Evolutionary conservation across 35 echinoderm and acorn worm genomes (phyloP).

Genomic region (Diadema setosum): DNA sequence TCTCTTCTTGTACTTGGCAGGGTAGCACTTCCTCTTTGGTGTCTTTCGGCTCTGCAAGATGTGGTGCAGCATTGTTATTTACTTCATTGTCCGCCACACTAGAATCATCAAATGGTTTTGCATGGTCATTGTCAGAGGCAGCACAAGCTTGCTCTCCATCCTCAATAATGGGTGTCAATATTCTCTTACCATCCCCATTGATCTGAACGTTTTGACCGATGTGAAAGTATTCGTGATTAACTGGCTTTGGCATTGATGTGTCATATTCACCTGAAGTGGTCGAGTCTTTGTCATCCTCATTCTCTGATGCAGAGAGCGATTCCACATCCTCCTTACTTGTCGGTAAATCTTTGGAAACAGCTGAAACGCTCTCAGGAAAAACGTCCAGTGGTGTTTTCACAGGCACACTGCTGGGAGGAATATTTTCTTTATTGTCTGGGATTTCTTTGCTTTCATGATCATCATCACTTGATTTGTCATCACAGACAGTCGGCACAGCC

Average conservation of each 20-base stretch:
- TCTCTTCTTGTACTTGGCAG: background rate
- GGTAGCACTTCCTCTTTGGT: background rate
- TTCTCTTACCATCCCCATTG: background rate
- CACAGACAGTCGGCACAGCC: background rate
- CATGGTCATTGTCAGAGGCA: background rate
- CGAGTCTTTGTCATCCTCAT: background rate
- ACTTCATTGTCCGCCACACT: too few species aligned
- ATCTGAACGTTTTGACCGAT: background rate
- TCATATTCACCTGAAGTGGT: constrained; percentile 9
- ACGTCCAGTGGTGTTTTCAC: too few species aligned
- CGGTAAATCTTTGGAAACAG: background rate
- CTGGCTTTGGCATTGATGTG: background rate
- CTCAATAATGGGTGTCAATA: background rate
- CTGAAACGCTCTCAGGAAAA: too few species aligned
- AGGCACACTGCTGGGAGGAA: background rate
- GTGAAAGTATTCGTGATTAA: background rate
- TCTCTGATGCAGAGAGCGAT: background rate
- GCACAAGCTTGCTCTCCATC: background rate
- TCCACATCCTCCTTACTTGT: background rate
- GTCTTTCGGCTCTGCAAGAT: background rate
- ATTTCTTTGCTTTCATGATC: background rate
- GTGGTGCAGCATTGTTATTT: too few species aligned
- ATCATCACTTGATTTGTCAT: background rate
- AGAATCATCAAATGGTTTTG: too few species aligned
- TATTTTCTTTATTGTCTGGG: background rate